phyloP scores from a whole-genome alignment of 1,140 invertebrate genomes.

The Phymorhynchus buccinoides region DNA sequence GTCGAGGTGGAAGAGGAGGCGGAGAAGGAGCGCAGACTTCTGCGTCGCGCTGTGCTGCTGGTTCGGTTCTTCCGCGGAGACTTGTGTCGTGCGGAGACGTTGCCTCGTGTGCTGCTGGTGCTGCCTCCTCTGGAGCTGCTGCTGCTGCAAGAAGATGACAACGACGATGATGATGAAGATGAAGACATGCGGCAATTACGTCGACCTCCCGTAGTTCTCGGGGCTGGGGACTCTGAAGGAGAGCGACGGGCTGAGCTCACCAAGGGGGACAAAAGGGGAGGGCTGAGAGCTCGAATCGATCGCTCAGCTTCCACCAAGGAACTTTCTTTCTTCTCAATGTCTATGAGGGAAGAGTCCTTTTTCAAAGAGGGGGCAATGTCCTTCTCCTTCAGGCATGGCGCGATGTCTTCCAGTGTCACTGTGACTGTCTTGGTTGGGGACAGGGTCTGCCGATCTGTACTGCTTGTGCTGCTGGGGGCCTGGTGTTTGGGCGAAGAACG shows the following conservation, averaged over 20 bases:
- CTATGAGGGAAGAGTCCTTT: background rate
- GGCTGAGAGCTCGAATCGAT: background rate
- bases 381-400: background rate
- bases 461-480: no score
- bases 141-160: constrained; percentile 47
- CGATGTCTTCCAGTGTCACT: constrained; percentile 10
- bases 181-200: constrained; percentile 34
- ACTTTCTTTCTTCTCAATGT: background rate
- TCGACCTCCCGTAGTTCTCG: constrained; percentile 14
- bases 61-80: constrained; percentile 3
- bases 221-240: constrained; percentile 49
- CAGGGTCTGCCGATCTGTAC: background rate
- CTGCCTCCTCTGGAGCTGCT: constrained; percentile 44
- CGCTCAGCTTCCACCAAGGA: background rate
- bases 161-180: constrained; percentile 48
- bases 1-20: constrained; percentile 1
- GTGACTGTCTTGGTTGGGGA: constrained; percentile 12
- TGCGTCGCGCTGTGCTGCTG: background rate
- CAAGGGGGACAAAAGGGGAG: constrained; percentile 25
- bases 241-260: constrained; percentile 43
- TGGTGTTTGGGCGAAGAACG: no score
- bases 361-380: no score
- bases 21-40: background rate
- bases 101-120: constrained; percentile 23
- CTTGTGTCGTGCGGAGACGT: constrained; percentile 13